phyloP scores from a whole-genome alignment of 2,113 vertebrate species.

The Cnemophilus loriae region DNA sequence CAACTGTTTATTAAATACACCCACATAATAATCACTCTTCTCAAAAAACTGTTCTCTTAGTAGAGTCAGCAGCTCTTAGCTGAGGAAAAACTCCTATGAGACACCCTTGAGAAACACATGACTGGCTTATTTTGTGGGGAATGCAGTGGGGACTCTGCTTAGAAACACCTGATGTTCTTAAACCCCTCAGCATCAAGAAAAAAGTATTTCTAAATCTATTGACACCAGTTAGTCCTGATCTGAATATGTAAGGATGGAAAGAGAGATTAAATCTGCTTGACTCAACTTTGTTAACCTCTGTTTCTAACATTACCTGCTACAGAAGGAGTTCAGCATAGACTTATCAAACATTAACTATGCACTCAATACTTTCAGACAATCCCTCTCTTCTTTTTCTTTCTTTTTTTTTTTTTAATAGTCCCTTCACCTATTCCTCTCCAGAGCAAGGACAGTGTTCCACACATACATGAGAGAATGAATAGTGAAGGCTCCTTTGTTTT shows the following conservation, averaged over 20 bases:
- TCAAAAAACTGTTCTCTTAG: not conserved
- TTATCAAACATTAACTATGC: not conserved
- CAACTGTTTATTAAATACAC: not conserved
- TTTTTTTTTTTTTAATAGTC: not conserved
- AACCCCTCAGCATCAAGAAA: not conserved
- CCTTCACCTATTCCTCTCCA: not conserved
- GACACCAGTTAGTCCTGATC: not conserved
- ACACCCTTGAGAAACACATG: not conserved
- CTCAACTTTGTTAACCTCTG: not conserved
- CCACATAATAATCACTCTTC: not conserved
- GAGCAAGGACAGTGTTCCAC: not conserved
- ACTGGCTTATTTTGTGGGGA: not conserved
- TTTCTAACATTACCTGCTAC: not conserved
- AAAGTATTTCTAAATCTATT: not conserved
- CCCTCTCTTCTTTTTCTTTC: not conserved
- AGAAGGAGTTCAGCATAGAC: not conserved
- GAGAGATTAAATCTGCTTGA: not conserved
- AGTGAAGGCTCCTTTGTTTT: not conserved
- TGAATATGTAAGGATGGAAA: not conserved
- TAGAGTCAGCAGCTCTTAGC: not conserved
- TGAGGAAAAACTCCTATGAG: not conserved
- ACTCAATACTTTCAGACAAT: not conserved
- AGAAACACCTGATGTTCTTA: not conserved
- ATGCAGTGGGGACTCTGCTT: not conserved
- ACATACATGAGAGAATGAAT: not conserved